Base-by-base conservation (phyloP, 2,888 invertebrate species). In the Stenodera caucasica region DNA sequence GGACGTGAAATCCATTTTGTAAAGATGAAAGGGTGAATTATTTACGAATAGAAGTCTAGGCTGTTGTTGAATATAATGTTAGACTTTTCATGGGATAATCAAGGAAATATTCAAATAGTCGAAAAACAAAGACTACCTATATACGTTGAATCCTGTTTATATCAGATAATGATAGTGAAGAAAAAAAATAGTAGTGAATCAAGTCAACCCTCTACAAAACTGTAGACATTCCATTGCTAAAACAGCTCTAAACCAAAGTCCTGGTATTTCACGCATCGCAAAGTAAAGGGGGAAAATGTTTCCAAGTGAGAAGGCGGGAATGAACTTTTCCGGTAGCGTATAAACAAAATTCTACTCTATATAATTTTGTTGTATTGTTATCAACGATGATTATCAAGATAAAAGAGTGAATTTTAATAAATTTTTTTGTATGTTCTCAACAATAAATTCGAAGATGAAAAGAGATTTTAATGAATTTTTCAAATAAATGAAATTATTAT, bases 261-360 rank as follows among this genome's bases (percentile, higher is more conserved):
- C n/a, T 71, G 75, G 74, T 68, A 75, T 76, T 76, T 75, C 75
- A 76, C 76, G 75, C 75, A 73, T 75, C 72, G 72, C 65, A 69
- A 69, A 67, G 69, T 72, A 72, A 70, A 72, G 71, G 45, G 72
- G 74, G 69, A 73, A 74, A 74, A 71, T 61, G 71, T 75, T 74
- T 71, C 71, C 69, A 58, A 67, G 66, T 65, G 70, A 69, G 66
- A 70, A 60, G 66, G 67, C 67, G 60, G 70, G 70, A 72, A 75
- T 73, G 72, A 68, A 69, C 66, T 72, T 70, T 71, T 64, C 70
- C 66, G 66, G 67, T 60, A 62, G 63, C 66, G 65, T 68, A 63
- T 67, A 66, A 60, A 65, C 67, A 57, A 67, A 63, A 54, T 49
- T 35, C 55, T 6, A 53, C 53, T 45, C n/a, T n/a, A n/a, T n/a